These are phyloP conservation scores for Rhinoderma darwinii DNA, from an alignment of 2,113 vertebrate species.

Conservation along the genomic window DNA sequence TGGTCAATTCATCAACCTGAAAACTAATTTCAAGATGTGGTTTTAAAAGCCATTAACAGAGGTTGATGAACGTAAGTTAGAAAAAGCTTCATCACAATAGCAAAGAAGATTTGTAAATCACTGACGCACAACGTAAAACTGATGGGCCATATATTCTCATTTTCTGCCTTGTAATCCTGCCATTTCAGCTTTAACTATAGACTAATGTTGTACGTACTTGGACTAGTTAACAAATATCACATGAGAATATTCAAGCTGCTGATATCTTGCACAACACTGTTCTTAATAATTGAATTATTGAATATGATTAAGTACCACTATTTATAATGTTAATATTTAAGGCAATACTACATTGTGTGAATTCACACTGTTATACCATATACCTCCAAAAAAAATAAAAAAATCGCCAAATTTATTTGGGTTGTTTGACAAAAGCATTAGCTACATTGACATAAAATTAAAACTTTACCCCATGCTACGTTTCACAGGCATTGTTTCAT, in stretches of 20 bases:
- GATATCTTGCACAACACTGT: background rate
- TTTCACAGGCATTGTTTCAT: too few relatives aligned
- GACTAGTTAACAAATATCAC: background rate
- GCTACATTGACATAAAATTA: too few relatives aligned
- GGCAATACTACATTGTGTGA: background rate
- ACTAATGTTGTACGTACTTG: background rate
- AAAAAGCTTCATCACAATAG: slow-evolving; percentile 7
- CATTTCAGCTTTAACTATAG: background rate
- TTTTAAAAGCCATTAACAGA: slow-evolving; percentile 38
- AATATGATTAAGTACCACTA: background rate
- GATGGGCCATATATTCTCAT: slow-evolving; percentile 40
- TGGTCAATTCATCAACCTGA: slow-evolving; percentile 50
- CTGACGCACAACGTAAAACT: slow-evolving; percentile 3
- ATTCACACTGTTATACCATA: background rate
- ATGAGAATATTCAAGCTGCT: background rate
- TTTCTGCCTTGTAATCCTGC: slow-evolving; percentile 26
- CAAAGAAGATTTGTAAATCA: slow-evolving; percentile 48
- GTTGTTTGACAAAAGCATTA: too few relatives aligned
- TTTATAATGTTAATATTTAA: background rate
- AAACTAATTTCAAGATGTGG: slow-evolving; percentile 47
- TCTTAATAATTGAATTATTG: background rate
- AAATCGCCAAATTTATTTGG: too few relatives aligned
- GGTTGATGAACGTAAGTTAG: slow-evolving; percentile 27
- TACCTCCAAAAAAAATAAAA: too few relatives aligned
- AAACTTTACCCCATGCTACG: too few relatives aligned